Base-by-base conservation (phyloP, 2,797 vertebrate genomes). In the Artibeus jamaicensis region DNA sequence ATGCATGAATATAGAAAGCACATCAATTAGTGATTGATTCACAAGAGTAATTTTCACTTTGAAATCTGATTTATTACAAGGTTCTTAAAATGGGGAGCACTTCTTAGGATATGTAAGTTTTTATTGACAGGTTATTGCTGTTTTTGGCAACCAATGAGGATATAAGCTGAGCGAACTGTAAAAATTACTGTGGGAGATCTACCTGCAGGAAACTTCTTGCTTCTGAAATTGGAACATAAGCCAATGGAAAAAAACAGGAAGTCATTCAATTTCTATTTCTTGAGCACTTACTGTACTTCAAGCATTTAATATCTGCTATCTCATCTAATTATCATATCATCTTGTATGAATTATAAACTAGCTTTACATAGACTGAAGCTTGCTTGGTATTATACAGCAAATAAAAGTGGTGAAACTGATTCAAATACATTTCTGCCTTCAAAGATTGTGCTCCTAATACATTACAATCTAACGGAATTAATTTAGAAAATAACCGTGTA, bases 1-100 rank as follows among this genome's bases (percentile, higher is more conserved):
- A 83, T 89, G 55, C 39, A 78, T 85, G 70, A 70, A 82, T 12
- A 92, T 67, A 88, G 71, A 89, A 94, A 89, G 9, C 86, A 94
- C 83, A 83, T 87, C 83, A 88, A 84, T 73, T 85, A 84, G 16
- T 81, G 67, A 92, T 50, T 86, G 48, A 92, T 83, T 59, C 10
- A 67, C 48, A 95, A 89, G 34, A 89, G 73, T 24, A n/a, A 93
- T 79, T 92, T 94, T 85, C 34, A 73, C 62, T 89, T 83, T 91
- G n/a, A 10, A 86, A 95, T 94, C 10, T 42, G 14, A 73, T 4
- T 89, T 26, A 95, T 21, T 44, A 32, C 0, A 70, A 57, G 12
- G 6, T 84, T 90, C 65, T 95, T 95, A 78, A 93, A 91, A 53
- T 81, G n/a, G 29, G 50, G 53, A 91, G 6, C 21, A 84, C 42